A percentile compares a stretch with the other conserved stretches of the same genome.
Evolutionary conservation across 2,113 vertebrate genomes (phyloP).

Genomic region (Brachyhypopomus gauderio): DNA sequence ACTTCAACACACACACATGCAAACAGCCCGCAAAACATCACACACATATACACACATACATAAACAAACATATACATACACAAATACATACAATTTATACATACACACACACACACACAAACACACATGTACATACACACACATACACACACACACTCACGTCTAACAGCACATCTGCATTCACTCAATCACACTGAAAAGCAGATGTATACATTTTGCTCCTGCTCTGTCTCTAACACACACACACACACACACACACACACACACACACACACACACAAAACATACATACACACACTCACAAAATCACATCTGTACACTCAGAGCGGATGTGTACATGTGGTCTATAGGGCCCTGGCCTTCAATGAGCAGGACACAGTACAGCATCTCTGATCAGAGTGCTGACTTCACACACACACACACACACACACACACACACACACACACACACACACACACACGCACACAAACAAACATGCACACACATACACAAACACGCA

Average conservation of each 20-base stretch:
- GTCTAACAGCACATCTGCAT: neutral
- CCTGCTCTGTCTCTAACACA: too few relatives aligned
- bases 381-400: too few relatives aligned
- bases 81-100: too few relatives aligned
- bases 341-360: neutral
- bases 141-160: neutral
- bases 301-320: constrained; percentile 14
- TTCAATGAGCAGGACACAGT: too few relatives aligned
- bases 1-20: too few relatives aligned
- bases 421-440: constrained; percentile 3
- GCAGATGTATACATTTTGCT: too few relatives aligned
- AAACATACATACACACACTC: neutral
- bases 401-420: constrained; percentile 37
- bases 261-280: neutral
- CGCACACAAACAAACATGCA: constrained; percentile 47
- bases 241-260: too few relatives aligned
- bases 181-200: too few relatives aligned
- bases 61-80: neutral
- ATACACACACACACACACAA: constrained; percentile 5
- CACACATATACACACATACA: neutral
- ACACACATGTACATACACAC: constrained; percentile 2
- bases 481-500: constrained; percentile 47
- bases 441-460: constrained; percentile 1
- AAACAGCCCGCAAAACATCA: too few relatives aligned
- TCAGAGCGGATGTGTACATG: neutral